These are phyloP conservation scores for Drosophila auraria DNA, from an alignment of 1,140 invertebrate genomes.

Conservation along the genomic window DNA sequence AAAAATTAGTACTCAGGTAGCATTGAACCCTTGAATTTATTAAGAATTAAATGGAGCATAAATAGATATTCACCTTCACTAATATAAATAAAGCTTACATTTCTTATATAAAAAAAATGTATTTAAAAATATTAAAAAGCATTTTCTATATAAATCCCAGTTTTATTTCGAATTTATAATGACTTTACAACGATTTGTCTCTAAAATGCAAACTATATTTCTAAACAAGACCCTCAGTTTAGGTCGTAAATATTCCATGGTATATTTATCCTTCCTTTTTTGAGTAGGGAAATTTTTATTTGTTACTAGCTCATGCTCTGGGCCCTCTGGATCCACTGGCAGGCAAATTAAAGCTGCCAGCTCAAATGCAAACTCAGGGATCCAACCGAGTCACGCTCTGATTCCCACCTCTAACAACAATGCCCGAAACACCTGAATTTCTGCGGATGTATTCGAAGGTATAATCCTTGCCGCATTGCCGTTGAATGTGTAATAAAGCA, in stretches of 20 bases:
- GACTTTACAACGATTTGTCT: neutral
- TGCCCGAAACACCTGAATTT: conserved; percentile 34
- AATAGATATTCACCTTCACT: no score
- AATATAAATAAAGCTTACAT: no score
- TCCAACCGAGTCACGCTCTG: conserved; percentile 43
- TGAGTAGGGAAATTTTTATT: neutral
- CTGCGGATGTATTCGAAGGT: conserved; percentile 23
- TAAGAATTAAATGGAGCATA: no score
- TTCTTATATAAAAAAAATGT: no score
- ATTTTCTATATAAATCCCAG: no score
- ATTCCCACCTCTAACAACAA: conserved; percentile 41
- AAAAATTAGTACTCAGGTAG: no score
- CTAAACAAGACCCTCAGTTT: no score
- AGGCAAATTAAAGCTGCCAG: conserved; percentile 20
- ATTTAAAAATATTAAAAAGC: no score
- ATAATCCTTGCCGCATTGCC: conserved; percentile 76
- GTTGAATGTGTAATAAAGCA: conserved; percentile 81
- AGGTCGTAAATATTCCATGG: no score
- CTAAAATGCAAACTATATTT: neutral
- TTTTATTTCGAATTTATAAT: neutral
- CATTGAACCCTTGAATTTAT: no score
- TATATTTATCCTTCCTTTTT: conserved; percentile 1
- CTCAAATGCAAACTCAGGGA: conserved; percentile 4
- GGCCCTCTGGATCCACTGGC: neutral
- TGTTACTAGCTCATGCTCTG: neutral